Evolutionary conservation across 2,113 vertebrate genomes (phyloP).

Genomic region (Lasiurus cinereus): DNA sequence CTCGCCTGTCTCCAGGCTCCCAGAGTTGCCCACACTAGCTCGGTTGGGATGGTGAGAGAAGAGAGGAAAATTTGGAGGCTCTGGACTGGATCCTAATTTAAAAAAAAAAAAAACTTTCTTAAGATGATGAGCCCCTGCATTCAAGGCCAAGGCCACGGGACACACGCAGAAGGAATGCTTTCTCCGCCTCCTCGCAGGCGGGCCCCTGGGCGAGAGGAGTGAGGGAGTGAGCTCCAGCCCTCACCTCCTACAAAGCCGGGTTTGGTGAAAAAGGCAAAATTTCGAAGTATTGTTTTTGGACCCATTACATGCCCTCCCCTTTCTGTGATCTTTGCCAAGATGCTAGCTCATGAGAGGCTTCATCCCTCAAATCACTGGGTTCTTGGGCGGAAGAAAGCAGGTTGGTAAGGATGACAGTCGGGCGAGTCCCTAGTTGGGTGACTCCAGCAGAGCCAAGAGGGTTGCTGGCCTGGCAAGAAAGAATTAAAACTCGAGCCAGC

Average conservation of each 20-base stretch:
- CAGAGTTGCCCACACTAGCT: not conserved
- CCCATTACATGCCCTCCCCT: not conserved
- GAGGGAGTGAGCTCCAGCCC: not conserved
- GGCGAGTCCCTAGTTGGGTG: not conserved
- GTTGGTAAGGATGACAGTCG: not conserved
- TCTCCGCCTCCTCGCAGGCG: too few species aligned
- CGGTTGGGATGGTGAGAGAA: accelerated
- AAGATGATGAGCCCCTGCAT: not conserved
- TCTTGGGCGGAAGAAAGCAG: not conserved
- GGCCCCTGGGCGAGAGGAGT: not conserved
- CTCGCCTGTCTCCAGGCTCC: not conserved
- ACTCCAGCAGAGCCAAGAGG: not conserved
- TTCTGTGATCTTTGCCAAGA: not conserved
- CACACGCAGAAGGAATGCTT: not conserved
- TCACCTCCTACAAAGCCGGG: not conserved
- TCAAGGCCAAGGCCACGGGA: not conserved
- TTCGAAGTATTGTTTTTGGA: not conserved
- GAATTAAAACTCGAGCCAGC: not conserved
- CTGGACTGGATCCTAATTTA: not conserved
- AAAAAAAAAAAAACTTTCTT: too few species aligned
- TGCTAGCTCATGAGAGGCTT: not conserved
- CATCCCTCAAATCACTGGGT: not conserved
- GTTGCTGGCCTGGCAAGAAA: too few species aligned
- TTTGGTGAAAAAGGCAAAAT: not conserved
- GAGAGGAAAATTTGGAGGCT: not conserved